A percentile compares a stretch with the other conserved stretches of the same genome.
phyloP scores from a whole-genome alignment of 2,797 vertebrate species.

The Hemibagrus guttatus region DNA sequence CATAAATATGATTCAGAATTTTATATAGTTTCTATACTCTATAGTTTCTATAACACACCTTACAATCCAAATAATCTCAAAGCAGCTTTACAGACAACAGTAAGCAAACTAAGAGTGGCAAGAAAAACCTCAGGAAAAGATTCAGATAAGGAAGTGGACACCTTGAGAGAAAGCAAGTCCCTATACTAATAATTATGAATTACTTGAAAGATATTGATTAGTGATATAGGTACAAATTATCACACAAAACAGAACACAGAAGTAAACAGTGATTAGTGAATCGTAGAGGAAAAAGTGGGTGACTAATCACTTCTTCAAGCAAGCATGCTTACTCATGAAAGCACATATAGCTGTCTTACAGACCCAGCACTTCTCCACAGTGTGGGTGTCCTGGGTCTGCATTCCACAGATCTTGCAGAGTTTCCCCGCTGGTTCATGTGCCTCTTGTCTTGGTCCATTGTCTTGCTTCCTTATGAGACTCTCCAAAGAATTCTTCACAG shows the following conservation, averaged over 20 bases:
- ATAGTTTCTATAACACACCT: neutral
- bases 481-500: constrained; percentile 48
- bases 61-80: neutral
- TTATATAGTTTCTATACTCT: neutral
- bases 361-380: constrained; percentile 55
- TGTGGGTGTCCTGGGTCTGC: constrained; percentile 41
- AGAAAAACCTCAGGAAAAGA: neutral
- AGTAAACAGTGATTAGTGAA: neutral
- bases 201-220: neutral
- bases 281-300: neutral
- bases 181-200: neutral
- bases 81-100: neutral
- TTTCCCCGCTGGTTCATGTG: neutral
- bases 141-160: neutral
- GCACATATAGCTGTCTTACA: constrained; percentile 55
- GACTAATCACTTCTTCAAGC: constrained; percentile 28
- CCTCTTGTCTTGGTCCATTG: neutral
- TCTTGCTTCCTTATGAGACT: constrained; percentile 50
- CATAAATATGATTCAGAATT: neutral
- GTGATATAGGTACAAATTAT: neutral
- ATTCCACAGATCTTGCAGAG: constrained; percentile 52
- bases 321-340: constrained; percentile 60
- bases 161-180: neutral
- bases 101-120: neutral
- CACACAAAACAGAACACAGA: neutral